phyloP scores from a whole-genome alignment of 2,888 invertebrate species.

The Drosophila stalkeri region DNA sequence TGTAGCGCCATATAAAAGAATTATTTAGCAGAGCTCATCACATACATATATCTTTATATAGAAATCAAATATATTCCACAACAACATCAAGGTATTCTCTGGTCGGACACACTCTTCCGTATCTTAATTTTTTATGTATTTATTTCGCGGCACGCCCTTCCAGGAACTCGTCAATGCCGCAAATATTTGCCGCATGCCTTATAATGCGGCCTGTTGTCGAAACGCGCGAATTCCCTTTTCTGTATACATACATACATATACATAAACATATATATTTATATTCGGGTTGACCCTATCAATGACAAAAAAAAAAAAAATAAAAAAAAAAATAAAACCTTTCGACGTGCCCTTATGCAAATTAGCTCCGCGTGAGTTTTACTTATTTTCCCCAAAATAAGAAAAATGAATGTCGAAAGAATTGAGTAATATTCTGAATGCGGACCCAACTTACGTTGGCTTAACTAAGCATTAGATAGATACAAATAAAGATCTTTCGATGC shows the following conservation, averaged over 20 bases:
- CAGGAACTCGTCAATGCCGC: conserved; percentile 63
- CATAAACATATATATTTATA: neutral
- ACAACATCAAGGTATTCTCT: neutral
- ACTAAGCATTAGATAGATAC: conserved; percentile 18
- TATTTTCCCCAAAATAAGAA: neutral
- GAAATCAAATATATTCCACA: neutral
- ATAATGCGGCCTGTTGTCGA: conserved; percentile 14
- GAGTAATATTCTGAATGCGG: conserved; percentile 21
- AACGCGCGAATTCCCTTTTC: conserved; percentile 22
- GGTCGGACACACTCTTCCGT: neutral
- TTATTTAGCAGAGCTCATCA: no score
- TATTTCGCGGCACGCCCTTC: conserved; percentile 69
- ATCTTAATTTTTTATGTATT: conserved; percentile 22
- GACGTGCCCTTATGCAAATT: conserved; percentile 59
- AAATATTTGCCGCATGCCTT: conserved; percentile 71
- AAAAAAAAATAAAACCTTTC: conserved; percentile 26
- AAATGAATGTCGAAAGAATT: neutral
- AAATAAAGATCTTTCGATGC: neutral
- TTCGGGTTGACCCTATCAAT: conserved; percentile 36
- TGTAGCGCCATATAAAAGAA: no score
- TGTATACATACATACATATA: neutral
- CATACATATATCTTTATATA: neutral
- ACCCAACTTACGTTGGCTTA: conserved; percentile 12
- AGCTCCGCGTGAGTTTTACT: conserved; percentile 21
- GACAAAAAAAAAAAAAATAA: conserved; percentile 7